These are phyloP conservation scores for Harpagifer antarcticus DNA, from an alignment of 2,797 vertebrate species.

Conservation along the genomic window DNA sequence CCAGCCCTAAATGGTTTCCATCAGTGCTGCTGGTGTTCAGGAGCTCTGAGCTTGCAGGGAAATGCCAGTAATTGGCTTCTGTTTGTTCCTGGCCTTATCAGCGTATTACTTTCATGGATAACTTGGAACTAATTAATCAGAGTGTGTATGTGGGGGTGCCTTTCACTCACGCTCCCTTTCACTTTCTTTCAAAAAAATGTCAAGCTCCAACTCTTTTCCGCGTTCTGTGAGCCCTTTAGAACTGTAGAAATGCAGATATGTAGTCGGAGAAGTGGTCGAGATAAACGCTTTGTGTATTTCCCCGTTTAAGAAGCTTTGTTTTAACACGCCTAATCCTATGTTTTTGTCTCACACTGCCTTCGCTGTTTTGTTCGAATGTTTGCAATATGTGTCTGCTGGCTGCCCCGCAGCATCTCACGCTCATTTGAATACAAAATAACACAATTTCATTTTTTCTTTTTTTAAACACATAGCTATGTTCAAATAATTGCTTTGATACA, in stretches of 20 bases:
- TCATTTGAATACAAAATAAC: conserved; percentile 65
- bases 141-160: conserved; percentile 43
- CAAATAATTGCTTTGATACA: conserved; percentile 78
- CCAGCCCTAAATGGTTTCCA: conserved; percentile 65
- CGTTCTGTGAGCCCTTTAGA: conserved; percentile 42
- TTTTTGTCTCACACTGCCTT: conserved; percentile 36
- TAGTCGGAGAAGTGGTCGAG: conserved; percentile 25
- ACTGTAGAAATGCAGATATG: conserved; percentile 51
- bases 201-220: conserved; percentile 40
- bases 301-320: conserved; percentile 49
- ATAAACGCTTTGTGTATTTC: conserved; percentile 56
- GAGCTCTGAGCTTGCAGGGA: conserved; percentile 63
- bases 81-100: conserved; percentile 82
- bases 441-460: neutral
- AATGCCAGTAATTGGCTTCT: conserved; percentile 79
- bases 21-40: conserved; percentile 58
- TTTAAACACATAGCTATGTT: conserved; percentile 40
- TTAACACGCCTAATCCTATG: conserved; percentile 56
- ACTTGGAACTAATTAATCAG: conserved; percentile 84
- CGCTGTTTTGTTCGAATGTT: conserved; percentile 62
- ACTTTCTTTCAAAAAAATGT: conserved; percentile 58
- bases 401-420: conserved; percentile 45
- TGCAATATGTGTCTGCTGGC: conserved; percentile 42
- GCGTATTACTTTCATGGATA: conserved; percentile 83
- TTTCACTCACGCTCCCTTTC: conserved; percentile 32